Evolutionary conservation across 2,113 vertebrate species (phyloP), one percentile per base, ranked within the genome.

Genomic region (Prochilodus magdalenae): DNA sequence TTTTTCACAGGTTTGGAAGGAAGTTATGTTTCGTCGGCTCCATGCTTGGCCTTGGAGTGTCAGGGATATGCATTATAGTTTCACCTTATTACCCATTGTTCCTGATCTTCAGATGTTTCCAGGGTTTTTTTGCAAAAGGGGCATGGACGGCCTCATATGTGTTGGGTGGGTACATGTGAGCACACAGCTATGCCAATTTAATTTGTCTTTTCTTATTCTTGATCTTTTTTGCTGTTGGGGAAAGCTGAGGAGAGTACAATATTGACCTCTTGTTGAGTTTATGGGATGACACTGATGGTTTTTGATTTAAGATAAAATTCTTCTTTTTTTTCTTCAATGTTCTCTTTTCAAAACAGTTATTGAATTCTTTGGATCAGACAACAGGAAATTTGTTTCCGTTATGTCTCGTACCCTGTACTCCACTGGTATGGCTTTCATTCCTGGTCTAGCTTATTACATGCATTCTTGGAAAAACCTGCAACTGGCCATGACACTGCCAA

Each of bases 81-180:
- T 91, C 94, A 22, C 89, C 93, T 22, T 94, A 94, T 81, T 95
- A 96, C 82, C 79, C 88, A 0, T 78, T 94, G 40, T 93, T 96
- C 83, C 83, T 94, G 85, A 81, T 94, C 83, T 95, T 96, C 84
- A 94, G 95, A 74, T 94, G 94, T 87, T 91, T 96, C 6, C 95
- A 96, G 92, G 95, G 95, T 4, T 72, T 96, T 40, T 96, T 96
- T 87, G 91, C 91, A 82, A 96, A 96, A 82, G 95, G 95, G 83
- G 95, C 94, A 0, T 96, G 95, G 95, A 95, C 95, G 84, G 93
- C 94, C 6, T 88, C 89, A 82, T 95, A 95, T 0, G 95, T 96
- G 73, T 92, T 96, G 0, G 94, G 95, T 96, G 88, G 94, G 95
- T 83, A 16, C 40, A 44, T 10, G 11, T 10, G 8, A 51, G 49